Evolutionary conservation across 2,113 vertebrate genomes (phyloP).

Genomic region (Saguinus midas): DNA sequence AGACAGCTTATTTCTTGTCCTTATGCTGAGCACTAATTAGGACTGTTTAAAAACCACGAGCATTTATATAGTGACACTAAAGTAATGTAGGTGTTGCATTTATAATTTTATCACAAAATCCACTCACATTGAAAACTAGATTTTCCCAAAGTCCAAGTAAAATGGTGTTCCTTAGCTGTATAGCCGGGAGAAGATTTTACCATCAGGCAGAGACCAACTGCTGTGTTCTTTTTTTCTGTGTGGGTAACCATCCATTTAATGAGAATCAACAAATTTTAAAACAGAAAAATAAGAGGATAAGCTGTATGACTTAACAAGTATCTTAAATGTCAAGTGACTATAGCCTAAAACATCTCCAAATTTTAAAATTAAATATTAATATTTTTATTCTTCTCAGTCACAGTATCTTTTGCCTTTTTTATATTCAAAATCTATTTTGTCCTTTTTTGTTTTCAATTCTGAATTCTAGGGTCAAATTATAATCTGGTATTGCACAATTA

Average conservation of each 20-base stretch:
- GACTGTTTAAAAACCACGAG: neutral
- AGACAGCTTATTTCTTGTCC: neutral
- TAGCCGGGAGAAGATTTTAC: neutral
- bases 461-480: neutral
- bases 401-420: neutral
- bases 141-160: neutral
- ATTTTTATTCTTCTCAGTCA: neutral
- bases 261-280: slow-evolving; percentile 30
- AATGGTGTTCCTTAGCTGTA: neutral
- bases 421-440: neutral
- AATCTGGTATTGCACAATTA: neutral
- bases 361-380: neutral
- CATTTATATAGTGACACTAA: neutral
- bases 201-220: neutral
- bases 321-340: neutral
- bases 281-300: neutral
- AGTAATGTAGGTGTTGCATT: neutral
- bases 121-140: neutral
- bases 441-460: neutral
- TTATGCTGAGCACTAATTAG: neutral
- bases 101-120: neutral
- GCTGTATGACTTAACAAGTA: neutral
- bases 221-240: neutral
- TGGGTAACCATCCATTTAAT: neutral
- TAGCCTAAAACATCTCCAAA: neutral